Percentiles rank a stretch among this genome's conserved stretches.
Conservation (phyloP, 2,888 invertebrate genomes). For the Megastigmus dorsalis region DNA sequence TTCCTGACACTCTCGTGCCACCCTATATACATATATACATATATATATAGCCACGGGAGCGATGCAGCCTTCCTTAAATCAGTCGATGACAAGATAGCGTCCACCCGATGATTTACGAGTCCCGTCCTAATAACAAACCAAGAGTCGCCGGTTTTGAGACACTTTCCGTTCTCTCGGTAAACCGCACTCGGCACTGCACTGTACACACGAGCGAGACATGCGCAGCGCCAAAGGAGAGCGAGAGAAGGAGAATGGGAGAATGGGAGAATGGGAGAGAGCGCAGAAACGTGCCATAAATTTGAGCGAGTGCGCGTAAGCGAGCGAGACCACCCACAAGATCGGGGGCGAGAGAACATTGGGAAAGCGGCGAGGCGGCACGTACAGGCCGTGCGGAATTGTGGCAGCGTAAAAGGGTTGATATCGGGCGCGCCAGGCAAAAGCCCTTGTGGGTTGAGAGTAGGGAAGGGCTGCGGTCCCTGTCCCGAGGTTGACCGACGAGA, state of each 20-base stretch:
- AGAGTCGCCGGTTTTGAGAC: neutral
- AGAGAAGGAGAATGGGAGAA: neutral
- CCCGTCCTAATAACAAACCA: slow-evolving; percentile 19
- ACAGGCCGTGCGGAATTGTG: neutral
- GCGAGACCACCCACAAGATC: slow-evolving; percentile 38
- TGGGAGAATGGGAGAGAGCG: neutral
- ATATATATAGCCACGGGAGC: neutral
- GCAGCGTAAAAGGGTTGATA: slow-evolving; percentile 39
- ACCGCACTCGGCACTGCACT: no score
- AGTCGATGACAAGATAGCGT: slow-evolving; percentile 20
- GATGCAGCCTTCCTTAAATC: neutral
- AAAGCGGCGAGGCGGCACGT: slow-evolving; percentile 16
- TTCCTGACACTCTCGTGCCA: no score
- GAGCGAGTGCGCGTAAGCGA: slow-evolving; percentile 8
- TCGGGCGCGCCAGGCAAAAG: neutral
- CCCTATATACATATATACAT: neutral
- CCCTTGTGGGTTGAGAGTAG: neutral
- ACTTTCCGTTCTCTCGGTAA: neutral
- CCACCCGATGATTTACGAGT: slow-evolving; percentile 28
- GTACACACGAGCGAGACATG: no score
- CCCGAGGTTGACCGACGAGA: neutral
- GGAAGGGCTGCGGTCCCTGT: neutral
- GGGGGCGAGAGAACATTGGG: neutral
- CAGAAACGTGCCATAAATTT: slow-evolving; percentile 37
- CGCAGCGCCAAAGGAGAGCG: neutral